phyloP scores from a whole-genome alignment of 2,113 vertebrate genomes.

The Rhagologus leucostigma region DNA sequence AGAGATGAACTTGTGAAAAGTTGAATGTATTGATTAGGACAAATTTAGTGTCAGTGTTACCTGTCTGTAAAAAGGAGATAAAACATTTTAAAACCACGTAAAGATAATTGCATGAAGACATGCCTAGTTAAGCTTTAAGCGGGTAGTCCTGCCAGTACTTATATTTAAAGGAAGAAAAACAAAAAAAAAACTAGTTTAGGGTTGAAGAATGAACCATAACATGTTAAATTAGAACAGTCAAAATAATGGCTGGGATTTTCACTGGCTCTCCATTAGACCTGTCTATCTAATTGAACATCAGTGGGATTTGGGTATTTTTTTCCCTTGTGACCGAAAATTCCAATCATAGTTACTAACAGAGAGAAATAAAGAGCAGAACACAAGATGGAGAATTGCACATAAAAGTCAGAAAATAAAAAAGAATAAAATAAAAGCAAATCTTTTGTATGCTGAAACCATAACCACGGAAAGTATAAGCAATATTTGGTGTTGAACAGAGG shows the following conservation, averaged over 20 bases:
- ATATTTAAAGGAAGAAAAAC: background rate
- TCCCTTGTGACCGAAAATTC: background rate
- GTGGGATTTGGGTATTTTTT: background rate
- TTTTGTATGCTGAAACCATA: background rate
- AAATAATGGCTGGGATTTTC: background rate
- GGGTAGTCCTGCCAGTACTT: background rate
- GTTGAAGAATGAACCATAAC: background rate
- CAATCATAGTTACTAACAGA: background rate
- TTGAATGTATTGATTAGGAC: background rate
- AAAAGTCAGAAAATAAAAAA: background rate
- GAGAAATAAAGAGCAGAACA: background rate
- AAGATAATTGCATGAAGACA: background rate
- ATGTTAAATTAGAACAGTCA: background rate
- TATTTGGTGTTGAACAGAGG: background rate
- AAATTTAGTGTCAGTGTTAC: background rate
- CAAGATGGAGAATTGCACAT: background rate
- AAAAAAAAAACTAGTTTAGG: background rate
- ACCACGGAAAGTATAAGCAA: background rate
- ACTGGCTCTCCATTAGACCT: background rate
- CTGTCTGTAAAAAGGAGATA: background rate
- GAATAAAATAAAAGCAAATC: background rate
- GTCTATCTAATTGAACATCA: background rate
- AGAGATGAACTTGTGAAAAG: background rate
- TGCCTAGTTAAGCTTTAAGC: background rate
- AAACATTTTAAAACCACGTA: background rate